phyloP scores from a whole-genome alignment of 2,797 vertebrate species.

The Dermochelys coriacea region DNA sequence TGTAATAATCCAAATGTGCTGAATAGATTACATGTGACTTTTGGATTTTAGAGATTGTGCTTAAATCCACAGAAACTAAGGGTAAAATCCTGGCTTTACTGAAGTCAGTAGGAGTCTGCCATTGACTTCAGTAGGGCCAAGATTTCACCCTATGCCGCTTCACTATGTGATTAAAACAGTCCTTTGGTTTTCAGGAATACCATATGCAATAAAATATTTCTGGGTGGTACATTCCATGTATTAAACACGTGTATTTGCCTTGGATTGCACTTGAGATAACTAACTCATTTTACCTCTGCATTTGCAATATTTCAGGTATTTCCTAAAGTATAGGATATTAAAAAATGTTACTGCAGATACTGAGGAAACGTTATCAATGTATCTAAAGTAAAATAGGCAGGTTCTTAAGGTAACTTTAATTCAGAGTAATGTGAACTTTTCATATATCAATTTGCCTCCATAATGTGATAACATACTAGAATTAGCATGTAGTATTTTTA shows the following conservation, averaged over 20 bases:
- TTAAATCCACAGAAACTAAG: neutral
- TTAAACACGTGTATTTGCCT: neutral
- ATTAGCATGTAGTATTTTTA: neutral
- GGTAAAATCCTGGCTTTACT: conserved; percentile 20
- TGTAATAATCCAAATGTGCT: neutral
- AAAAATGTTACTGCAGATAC: neutral
- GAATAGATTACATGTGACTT: neutral
- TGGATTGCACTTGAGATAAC: neutral
- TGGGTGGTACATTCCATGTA: neutral
- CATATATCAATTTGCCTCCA: neutral
- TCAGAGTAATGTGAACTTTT: neutral
- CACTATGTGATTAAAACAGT: neutral
- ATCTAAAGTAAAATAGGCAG: neutral
- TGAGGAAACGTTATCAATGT: neutral
- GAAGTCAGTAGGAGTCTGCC: neutral
- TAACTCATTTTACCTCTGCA: neutral
- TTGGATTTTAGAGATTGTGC: neutral
- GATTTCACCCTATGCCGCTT: neutral
- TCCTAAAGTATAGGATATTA: neutral
- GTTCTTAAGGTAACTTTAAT: neutral
- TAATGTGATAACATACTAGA: neutral
- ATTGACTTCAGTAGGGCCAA: neutral
- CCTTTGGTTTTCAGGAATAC: neutral
- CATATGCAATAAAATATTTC: neutral
- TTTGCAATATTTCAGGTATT: neutral